phyloP scores from a whole-genome alignment of 2,888 invertebrate species.

The Rhimphoctona megacephalus region DNA sequence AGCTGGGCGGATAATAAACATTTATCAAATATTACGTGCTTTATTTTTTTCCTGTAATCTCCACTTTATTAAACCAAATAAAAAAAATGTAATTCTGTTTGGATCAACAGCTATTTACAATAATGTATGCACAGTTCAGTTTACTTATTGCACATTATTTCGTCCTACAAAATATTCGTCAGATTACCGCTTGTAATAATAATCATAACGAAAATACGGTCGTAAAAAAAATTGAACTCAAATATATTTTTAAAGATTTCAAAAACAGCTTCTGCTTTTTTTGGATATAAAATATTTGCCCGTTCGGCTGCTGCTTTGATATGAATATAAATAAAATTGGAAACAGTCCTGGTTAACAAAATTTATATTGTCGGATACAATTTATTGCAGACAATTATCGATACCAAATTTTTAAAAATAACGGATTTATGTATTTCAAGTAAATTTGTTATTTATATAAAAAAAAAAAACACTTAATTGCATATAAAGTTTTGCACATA shows the following conservation, averaged over 20 bases:
- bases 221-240: not conserved
- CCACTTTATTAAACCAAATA: not conserved
- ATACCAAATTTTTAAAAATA: not conserved
- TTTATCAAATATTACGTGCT: not conserved
- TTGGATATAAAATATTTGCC: conserved; percentile 3
- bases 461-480: not conserved
- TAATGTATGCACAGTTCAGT: not conserved
- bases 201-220: not conserved
- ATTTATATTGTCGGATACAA: not conserved
- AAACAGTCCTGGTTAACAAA: not conserved
- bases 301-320: not conserved
- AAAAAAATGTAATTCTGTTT: not conserved
- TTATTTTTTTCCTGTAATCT: not conserved
- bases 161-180: not conserved
- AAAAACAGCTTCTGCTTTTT: not conserved
- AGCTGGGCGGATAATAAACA: not conserved
- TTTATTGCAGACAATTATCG: not conserved
- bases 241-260: not conserved
- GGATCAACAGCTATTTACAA: not conserved
- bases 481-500: not conserved
- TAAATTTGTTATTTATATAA: not conserved
- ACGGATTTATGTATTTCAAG: not conserved
- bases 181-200: not conserved
- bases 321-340: conserved; percentile 16
- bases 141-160: not conserved